Evolutionary conservation across 2,113 vertebrate species (phyloP).

Genomic region (Clarias macrocephalus): DNA sequence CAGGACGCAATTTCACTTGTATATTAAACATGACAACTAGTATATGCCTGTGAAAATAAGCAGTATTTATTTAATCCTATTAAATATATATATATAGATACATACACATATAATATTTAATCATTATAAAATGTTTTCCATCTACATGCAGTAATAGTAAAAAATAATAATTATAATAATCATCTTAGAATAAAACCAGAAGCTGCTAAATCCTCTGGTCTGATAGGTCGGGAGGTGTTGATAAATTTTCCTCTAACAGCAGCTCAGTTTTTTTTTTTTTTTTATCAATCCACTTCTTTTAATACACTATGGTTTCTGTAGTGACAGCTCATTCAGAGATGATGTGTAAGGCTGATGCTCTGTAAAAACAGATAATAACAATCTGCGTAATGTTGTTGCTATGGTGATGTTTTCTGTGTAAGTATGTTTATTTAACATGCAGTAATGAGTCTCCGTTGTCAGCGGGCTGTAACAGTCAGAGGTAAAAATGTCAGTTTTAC

Average conservation of each 20-base stretch:
- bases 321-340: background rate
- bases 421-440: background rate
- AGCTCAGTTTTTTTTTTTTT: too few relatives aligned
- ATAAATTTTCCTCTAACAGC: background rate
- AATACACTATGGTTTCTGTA: background rate
- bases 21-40: background rate
- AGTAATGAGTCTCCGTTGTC: background rate
- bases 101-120: too few relatives aligned
- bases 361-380: background rate
- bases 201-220: background rate
- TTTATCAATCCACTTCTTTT: background rate
- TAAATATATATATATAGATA: too few relatives aligned
- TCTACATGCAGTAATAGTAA: too few relatives aligned
- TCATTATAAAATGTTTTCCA: too few relatives aligned
- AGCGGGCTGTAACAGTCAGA: background rate
- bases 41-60: background rate
- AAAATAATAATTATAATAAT: too few relatives aligned
- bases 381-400: background rate
- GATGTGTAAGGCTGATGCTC: background rate
- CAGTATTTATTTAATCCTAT: too few relatives aligned
- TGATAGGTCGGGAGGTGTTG: background rate
- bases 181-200: too few relatives aligned
- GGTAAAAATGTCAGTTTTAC: background rate
- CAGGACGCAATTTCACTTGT: background rate
- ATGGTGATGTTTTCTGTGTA: background rate